phyloP scores from a whole-genome alignment of 1,140 invertebrate genomes.

The Orussus abietinus region DNA sequence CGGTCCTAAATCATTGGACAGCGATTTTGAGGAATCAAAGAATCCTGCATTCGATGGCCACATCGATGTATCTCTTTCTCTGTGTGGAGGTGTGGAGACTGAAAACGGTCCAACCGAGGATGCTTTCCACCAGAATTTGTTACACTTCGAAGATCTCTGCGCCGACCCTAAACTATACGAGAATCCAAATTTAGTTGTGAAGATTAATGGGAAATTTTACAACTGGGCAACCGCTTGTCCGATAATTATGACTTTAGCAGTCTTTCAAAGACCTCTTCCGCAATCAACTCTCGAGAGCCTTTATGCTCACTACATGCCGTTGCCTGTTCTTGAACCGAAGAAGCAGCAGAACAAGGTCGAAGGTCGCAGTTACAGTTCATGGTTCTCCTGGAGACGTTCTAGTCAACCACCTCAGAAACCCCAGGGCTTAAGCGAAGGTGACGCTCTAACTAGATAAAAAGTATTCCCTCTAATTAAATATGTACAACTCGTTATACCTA shows the following conservation, averaged over 20 bases:
- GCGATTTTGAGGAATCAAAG: constrained; percentile 75
- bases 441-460: constrained; percentile 10
- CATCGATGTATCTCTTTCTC: constrained; percentile 67
- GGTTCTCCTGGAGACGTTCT: constrained; percentile 60
- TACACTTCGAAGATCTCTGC: constrained; percentile 82
- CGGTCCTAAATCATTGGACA: constrained; percentile 68
- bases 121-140: constrained; percentile 70
- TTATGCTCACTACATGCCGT: constrained; percentile 47
- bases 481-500: neutral
- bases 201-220: constrained; percentile 83
- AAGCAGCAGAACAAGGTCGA: constrained; percentile 35
- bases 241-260: constrained; percentile 77
- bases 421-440: constrained; percentile 25
- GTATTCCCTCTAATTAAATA: neutral
- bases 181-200: constrained; percentile 83
- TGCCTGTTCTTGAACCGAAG: constrained; percentile 36
- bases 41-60: constrained; percentile 58
- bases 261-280: constrained; percentile 79
- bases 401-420: constrained; percentile 41
- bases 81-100: constrained; percentile 72
- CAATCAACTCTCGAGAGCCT: constrained; percentile 46
- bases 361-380: constrained; percentile 50
- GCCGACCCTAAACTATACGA: constrained; percentile 74
- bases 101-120: constrained; percentile 60
- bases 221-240: constrained; percentile 86